phyloP scores from a whole-genome alignment of 2,888 invertebrate genomes.

The Drosophila kuntzei region DNA sequence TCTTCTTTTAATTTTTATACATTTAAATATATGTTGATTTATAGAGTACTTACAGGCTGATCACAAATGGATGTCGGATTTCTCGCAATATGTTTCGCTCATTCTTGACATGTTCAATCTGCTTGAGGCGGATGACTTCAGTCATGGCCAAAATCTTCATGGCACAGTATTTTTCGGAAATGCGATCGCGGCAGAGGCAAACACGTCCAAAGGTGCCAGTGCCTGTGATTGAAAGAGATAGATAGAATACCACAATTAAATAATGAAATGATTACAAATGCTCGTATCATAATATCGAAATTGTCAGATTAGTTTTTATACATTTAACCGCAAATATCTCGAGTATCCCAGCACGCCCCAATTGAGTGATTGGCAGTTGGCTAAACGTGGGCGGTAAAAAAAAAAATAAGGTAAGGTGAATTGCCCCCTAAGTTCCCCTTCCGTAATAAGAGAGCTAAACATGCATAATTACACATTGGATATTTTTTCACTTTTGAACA shows the following conservation, averaged over 20 bases:
- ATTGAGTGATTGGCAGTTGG: constrained; percentile 46
- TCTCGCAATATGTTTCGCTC: constrained; percentile 97
- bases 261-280: not conserved
- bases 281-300: constrained; percentile 1
- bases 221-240: constrained; percentile 87
- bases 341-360: constrained; percentile 48
- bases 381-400: constrained; percentile 27
- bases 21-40: not conserved
- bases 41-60: constrained; percentile 91
- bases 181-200: constrained; percentile 94
- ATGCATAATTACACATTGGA: constrained; percentile 54
- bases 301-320: constrained; percentile 2
- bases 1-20: not conserved
- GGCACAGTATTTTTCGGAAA: constrained; percentile 93
- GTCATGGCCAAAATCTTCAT: constrained; percentile 97
- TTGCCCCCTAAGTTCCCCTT: not conserved
- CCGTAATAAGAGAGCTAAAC: constrained; percentile 11
- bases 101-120: constrained; percentile 98
- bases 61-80: constrained; percentile 97
- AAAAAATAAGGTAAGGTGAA: constrained; percentile 9
- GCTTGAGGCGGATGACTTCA: constrained; percentile 96
- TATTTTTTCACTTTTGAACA: constrained; percentile 63
- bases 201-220: constrained; percentile 99
- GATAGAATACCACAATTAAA: not conserved
- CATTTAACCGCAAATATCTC: constrained; percentile 43